Base-by-base conservation (phyloP, 2,113 vertebrate species). In the Hippocampus zosterae region DNA sequence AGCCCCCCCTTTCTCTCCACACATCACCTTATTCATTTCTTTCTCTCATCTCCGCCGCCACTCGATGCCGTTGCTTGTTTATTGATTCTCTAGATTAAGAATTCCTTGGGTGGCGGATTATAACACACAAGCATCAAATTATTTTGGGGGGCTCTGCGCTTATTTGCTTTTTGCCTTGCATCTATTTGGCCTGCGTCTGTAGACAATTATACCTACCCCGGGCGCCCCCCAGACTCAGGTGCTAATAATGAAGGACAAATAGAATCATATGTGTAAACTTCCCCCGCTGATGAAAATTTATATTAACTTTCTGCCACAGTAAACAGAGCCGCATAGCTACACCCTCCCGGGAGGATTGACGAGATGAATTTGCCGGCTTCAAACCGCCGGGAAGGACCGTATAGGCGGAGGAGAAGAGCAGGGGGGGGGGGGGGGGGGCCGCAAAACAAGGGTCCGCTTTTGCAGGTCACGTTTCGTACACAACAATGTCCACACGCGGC, bases 181-280 rank as follows among this genome's bases (percentile, higher is more conserved):
- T 98, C 96, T 99, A 95, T 98, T 99, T 99, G 97, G 96, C 96
- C 96, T 96, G 96, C 93, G 96, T 94, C 96, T 98, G 97, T 98
- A 99, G 97, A 99, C 97, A 99, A 99, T 99, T 98, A 99, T 95
- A 94, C 94, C 94, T 94, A 92, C 94, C 93, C 94, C 93, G 95
- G 42, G n/a, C n/a, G n/a, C n/a, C n/a, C 93, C 94, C 76, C 93
- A 96, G 96, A 96, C 96, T 98, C 96, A 98, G 97, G 96, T 98
- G 96, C 97, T 99, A 98, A 99, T 99, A 99, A 98, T 98, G 95
- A 98, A 99, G 96, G 97, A 99, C 97, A 99, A 99, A 98, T 98
- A 99, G 97, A 98, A 99, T 98, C 96, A 94, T 98, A 96, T 96
- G 96, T 99, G 97, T 99, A 99, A 99, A 99, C 97, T 98, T 98